Conservation (phyloP, 1,140 invertebrate species). For the Drosophila hydei region DNA sequence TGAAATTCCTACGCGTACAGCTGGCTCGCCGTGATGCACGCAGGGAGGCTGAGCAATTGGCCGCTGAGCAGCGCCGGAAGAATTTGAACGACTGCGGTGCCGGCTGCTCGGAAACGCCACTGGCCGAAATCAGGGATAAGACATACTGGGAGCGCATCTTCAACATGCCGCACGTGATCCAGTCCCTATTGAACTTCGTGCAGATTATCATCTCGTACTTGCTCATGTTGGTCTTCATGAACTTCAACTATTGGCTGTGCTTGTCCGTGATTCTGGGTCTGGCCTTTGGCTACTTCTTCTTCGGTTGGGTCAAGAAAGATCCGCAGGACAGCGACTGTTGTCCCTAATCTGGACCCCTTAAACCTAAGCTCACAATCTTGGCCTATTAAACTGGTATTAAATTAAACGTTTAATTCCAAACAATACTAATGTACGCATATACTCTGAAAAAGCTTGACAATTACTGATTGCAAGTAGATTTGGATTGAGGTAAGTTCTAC, state of each 20-base stretch:
- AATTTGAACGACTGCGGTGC: constrained; percentile 32
- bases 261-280: constrained; percentile 94
- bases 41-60: constrained; percentile 49
- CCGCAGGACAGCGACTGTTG: constrained; percentile 66
- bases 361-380: neutral
- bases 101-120: constrained; percentile 50
- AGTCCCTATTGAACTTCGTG: constrained; percentile 94
- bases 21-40: constrained; percentile 50
- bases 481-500: neutral
- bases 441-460: too few relatives aligned
- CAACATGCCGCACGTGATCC: constrained; percentile 87
- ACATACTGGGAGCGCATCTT: constrained; percentile 62
- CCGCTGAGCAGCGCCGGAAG: constrained; percentile 52
- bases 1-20: constrained; percentile 73
- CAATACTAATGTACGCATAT: too few relatives aligned
- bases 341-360: constrained; percentile 29
- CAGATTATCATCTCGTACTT: constrained; percentile 96
- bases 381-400: neutral
- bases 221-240: constrained; percentile 99
- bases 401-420: neutral
- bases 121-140: constrained; percentile 55
- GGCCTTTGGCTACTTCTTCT: constrained; percentile 95
- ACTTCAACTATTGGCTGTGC: constrained; percentile 97
- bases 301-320: constrained; percentile 89
- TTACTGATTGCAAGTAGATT: too few relatives aligned